Conservation (phyloP, 92 coral and sea anemone species). For the Epizoanthus rinbou region DNA sequence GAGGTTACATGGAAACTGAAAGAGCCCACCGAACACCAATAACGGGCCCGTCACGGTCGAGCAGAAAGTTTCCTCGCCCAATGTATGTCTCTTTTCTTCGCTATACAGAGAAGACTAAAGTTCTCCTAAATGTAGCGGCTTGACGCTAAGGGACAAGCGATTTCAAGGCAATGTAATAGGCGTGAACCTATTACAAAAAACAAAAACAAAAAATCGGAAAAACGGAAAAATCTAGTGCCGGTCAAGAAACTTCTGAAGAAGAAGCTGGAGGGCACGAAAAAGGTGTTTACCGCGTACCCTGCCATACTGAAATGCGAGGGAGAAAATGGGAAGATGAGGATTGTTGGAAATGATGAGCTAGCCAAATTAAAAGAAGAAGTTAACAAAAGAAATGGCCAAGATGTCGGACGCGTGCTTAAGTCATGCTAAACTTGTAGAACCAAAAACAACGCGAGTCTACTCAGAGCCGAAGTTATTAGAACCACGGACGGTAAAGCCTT, state of each 20-base stretch:
- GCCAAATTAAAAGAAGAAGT: conserved; percentile 2
- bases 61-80: conserved; percentile 5
- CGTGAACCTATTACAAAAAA: no score
- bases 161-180: not conserved
- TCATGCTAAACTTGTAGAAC: no score
- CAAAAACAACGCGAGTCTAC: no score
- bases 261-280: not conserved
- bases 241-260: conserved; percentile 12
- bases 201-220: not conserved
- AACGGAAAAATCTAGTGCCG: not conserved
- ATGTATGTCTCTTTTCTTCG: not conserved
- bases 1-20: conserved; percentile 8
- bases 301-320: not conserved
- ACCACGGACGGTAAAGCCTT: no score
- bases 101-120: conserved; percentile 5
- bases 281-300: not conserved
- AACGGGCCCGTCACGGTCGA: not conserved
- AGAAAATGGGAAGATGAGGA: not conserved
- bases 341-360: conserved; percentile 9
- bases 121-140: not conserved
- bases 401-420: conserved; percentile 1
- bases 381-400: not conserved
- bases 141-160: not conserved
- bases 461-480: no score
- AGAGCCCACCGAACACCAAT: conserved; percentile 7